Conservation (phyloP, 2,797 vertebrate genomes). For the Chaenodraco wilsoni region DNA sequence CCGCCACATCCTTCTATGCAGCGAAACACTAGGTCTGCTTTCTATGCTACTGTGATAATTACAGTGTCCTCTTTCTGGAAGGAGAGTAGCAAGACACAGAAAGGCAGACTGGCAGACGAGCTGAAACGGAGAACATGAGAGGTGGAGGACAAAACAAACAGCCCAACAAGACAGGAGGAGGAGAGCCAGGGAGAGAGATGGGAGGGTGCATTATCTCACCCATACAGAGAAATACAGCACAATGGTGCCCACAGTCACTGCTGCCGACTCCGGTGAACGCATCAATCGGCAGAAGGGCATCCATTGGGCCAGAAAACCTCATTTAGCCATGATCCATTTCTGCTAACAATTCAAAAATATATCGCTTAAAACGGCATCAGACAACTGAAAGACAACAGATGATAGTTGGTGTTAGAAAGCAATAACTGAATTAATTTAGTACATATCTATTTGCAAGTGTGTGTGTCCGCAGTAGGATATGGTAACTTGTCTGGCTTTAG, state of each 20-base stretch:
- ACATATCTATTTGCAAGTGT: too few relatives aligned
- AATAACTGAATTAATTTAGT: slow-evolving; percentile 1
- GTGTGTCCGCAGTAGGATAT: too few relatives aligned
- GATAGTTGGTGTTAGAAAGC: background rate
- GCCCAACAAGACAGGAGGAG: slow-evolving; percentile 12
- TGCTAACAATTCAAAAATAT: slow-evolving; percentile 1
- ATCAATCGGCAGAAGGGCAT: slow-evolving; percentile 26
- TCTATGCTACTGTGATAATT: slow-evolving; percentile 49
- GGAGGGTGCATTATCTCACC: slow-evolving; percentile 35
- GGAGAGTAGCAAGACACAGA: slow-evolving; percentile 17
- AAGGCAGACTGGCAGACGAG: slow-evolving; percentile 6
- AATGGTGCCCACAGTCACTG: slow-evolving; percentile 6
- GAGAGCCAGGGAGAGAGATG: background rate
- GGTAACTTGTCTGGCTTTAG: too few relatives aligned
- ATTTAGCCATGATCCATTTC: slow-evolving; percentile 26
- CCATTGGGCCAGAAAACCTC: slow-evolving; percentile 21
- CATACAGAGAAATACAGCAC: slow-evolving; percentile 30
- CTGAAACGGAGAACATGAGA: slow-evolving; percentile 28
- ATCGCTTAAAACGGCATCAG: slow-evolving; percentile 2
- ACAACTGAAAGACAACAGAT: slow-evolving; percentile 1
- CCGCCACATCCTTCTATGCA: slow-evolving; percentile 37
- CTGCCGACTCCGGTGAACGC: slow-evolving; percentile 37
- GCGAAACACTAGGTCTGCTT: slow-evolving; percentile 25
- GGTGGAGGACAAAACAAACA: slow-evolving; percentile 30
- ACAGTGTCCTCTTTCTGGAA: slow-evolving; percentile 25